Evolutionary conservation across 2,888 invertebrate species (phyloP), one percentile per base, ranked within the genome.

Genomic region (Rapana venosa): DNA sequence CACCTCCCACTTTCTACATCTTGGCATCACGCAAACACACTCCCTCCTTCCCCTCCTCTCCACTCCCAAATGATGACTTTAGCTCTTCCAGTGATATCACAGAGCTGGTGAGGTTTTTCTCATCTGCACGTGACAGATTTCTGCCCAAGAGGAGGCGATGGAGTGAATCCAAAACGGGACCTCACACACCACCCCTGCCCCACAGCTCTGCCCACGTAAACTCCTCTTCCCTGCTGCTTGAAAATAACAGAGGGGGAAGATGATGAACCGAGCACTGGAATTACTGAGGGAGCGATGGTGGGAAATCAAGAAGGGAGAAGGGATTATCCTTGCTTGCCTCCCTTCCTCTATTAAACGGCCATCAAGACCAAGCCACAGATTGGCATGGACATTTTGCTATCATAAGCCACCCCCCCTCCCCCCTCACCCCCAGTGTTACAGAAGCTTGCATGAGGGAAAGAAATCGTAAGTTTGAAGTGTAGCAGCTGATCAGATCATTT

Each of bases 101-200:
- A 79, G 32, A 79, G 77, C 77, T 32, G 32, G 32, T 47, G 47
- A 47, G 47, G 47, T 17, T 32, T 79, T 79, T 32, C 32, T 79
- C 77, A 79, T 79, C 77, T 32, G 77, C 77, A 79, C 77, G 15
- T 79, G 77, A 79, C 77, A 79, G 32, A 79, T 79, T 35, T 79
- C 77, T 32, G 17, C 32, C 13, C 32, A 79, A 17, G 20, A 79
- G 77, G 77, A 32, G 32, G 77, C 35, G 77, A 32, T 79, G 32
- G 77, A 79, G 77, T 32, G 32, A 79, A 79, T 79, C 77, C 77
- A 20, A 79, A 79, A 32, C 77, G 20, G 32, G 32, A 79, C 32
- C 77, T 47, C 47, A 47, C 47, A 47, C 47, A 2, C 47, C 47
- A 2, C 47, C 47, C 47, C 47, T n/a, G n/a, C n/a, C n/a, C n/a